Percentiles rank a stretch among this genome's conserved stretches.
Conservation (phyloP, 2,797 vertebrate species). For the Rhyacichthys aspro region DNA sequence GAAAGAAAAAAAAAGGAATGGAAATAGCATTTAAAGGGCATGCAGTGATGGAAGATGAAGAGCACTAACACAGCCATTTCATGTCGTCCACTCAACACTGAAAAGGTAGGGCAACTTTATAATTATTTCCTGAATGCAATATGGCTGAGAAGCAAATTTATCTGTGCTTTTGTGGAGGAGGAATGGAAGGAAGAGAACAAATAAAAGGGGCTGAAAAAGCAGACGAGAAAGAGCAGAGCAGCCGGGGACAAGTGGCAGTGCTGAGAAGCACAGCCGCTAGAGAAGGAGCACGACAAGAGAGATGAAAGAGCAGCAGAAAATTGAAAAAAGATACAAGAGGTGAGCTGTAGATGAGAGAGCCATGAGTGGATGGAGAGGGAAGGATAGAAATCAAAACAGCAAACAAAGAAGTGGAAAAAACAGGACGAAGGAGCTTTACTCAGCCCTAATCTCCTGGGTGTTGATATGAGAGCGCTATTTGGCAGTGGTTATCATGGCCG, state of each 20-base stretch:
- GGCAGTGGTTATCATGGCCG: constrained; percentile 72
- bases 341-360: constrained; percentile 43
- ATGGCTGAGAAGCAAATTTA: constrained; percentile 56
- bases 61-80: constrained; percentile 47
- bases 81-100: constrained; percentile 58
- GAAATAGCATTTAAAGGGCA: constrained; percentile 27
- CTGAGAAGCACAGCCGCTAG: constrained; percentile 61
- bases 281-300: constrained; percentile 66
- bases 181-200: constrained; percentile 46
- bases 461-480: constrained; percentile 67
- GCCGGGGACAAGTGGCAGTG: constrained; percentile 64
- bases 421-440: constrained; percentile 58
- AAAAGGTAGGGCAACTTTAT: constrained; percentile 45
- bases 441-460: constrained; percentile 70
- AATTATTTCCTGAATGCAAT: constrained; percentile 69
- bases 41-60: constrained; percentile 24
- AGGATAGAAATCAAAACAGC: constrained; percentile 33
- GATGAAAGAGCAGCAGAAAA: constrained; percentile 72
- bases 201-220: constrained; percentile 43
- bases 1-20: constrained; percentile 8
- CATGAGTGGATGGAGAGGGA: constrained; percentile 37
- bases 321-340: constrained; percentile 69
- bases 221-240: constrained; percentile 26
- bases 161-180: constrained; percentile 50
- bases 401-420: constrained; percentile 29